phyloP scores from a whole-genome alignment of 2,113 vertebrate species.

The Macquaria australasica region DNA sequence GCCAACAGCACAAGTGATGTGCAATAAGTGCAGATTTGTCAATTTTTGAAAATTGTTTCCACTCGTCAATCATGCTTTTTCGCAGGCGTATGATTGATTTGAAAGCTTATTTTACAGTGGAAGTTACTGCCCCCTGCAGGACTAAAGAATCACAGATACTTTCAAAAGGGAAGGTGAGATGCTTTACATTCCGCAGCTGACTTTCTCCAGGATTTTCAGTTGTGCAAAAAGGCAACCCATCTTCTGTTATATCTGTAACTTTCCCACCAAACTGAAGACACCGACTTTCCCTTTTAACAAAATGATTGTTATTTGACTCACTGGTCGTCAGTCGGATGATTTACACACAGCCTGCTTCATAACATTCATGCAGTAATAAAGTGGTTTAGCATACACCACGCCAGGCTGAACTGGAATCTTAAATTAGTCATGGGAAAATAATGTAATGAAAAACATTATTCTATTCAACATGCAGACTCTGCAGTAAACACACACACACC shows the following conservation, averaged over 20 bases:
- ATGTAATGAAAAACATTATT: background rate
- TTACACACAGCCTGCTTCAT: no score
- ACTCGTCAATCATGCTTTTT: background rate
- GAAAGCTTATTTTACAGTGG: background rate
- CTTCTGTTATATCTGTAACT: background rate
- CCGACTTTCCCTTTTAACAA: no score
- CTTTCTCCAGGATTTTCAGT: background rate
- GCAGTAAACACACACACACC: background rate
- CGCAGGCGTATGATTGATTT: background rate
- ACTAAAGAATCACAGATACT: background rate
- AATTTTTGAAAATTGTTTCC: background rate
- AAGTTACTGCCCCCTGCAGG: background rate
- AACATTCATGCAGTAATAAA: background rate
- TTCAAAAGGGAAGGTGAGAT: background rate
- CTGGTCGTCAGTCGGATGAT: background rate
- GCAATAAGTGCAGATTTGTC: background rate
- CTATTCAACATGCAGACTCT: background rate
- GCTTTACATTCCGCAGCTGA: background rate
- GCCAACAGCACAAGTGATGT: background rate
- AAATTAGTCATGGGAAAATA: background rate
- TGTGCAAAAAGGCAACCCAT: background rate
- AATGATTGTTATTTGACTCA: background rate
- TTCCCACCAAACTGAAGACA: background rate
- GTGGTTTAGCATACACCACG: no score
- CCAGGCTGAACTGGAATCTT: background rate